Evolutionary conservation across 2,888 invertebrate genomes (phyloP), one percentile per base, ranked within the genome.

Genomic region (Cenopis cana): DNA sequence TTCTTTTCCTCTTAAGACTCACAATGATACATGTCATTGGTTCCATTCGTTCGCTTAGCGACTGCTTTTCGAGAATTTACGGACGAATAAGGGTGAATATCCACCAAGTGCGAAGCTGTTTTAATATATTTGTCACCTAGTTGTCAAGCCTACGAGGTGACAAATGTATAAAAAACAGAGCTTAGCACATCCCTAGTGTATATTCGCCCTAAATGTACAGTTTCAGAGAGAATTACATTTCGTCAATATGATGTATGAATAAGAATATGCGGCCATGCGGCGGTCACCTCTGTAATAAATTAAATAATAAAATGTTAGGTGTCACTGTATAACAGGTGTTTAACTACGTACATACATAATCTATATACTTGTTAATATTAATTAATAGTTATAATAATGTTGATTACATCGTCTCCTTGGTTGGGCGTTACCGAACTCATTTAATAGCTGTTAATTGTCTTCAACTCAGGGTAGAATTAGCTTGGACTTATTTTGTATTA

Each of bases 291-390:
- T 86, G 83, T 87, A 89, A 85, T 86, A 85, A 84, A 86, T 82
- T 83, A 81, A 84, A 82, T 73, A 84, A 83, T 69, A 85, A 88
- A 88, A 85, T 89, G 89, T 84, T 93, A 93, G 90, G 89, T 91
- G 90, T 93, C 91, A 87, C 93, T 93, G 91, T 93, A 88, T 91
- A 92, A 93, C 93, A 93, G 93, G 87, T 90, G 90, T 93, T 92
- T 91, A 87, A 88, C 85, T 86, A 87, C 86, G 81, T 89, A 87
- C 85, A 77, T 87, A 91, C 89, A 91, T 92, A 90, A 90, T 91
- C 87, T 91, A 91, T 93, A 90, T 90, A 89, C 86, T 89, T 91
- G 91, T 93, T 93, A 93, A 89, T 90, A 91, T 89, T 89, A 89
- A 88, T 89, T 88, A 81, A 89, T 89, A 78, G 88, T 89, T 91